These are phyloP conservation scores for Charanyca ferruginea DNA, from an alignment of 2,888 invertebrate genomes.

Conservation along the genomic window DNA sequence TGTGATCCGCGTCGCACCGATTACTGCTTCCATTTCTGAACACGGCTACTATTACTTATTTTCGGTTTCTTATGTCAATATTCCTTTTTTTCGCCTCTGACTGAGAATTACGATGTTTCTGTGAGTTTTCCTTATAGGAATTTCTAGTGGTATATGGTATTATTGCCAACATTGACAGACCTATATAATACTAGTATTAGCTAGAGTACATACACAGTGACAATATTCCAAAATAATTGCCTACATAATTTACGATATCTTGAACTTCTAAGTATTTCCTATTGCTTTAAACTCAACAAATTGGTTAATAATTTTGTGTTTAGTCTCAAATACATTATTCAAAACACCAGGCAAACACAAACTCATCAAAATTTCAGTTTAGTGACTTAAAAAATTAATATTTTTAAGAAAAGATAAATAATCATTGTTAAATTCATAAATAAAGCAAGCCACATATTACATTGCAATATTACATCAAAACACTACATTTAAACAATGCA, in stretches of 20 bases:
- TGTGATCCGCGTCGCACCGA: conserved; percentile 1
- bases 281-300: not conserved
- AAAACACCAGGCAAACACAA: not conserved
- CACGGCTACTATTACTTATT: not conserved
- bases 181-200: not conserved
- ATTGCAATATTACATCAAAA: conserved; percentile 43
- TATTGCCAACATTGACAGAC: not conserved
- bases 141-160: conserved; percentile 22
- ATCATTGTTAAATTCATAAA: conserved; percentile 5
- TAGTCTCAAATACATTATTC: not conserved
- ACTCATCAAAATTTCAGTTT: not conserved
- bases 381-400: not conserved
- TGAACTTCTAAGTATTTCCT: not conserved
- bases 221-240: not conserved
- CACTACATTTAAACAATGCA: conserved; percentile 35
- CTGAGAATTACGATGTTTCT: conserved; percentile 24
- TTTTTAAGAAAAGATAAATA: not conserved
- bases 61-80: too few species aligned
- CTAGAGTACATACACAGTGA: not conserved
- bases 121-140: conserved; percentile 18
- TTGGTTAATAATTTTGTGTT: conserved; percentile 17
- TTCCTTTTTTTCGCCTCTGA: conserved; percentile 18
- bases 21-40: not conserved
- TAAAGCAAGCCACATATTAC: conserved; percentile 43
- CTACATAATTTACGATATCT: not conserved